Conservation (phyloP, 2,888 invertebrate species). For the Apoda limacodes region DNA sequence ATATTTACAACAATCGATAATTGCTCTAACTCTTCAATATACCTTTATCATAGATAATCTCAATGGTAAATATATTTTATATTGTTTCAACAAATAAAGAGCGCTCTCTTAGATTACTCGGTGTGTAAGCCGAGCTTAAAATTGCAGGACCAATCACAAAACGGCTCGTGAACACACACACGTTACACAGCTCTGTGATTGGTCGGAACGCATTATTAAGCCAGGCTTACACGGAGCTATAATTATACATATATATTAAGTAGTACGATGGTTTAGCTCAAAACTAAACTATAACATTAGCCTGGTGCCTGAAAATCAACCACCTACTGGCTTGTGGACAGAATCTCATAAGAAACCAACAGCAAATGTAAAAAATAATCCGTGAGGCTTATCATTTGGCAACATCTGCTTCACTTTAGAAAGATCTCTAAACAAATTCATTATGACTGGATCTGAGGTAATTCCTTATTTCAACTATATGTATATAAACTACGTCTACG, state of each 20-base stretch:
- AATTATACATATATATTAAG: conserved; percentile 6
- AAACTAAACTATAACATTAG: conserved; percentile 6
- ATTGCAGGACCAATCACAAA: background rate
- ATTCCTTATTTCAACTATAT: too few relatives aligned
- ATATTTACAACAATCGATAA: conserved; percentile 45
- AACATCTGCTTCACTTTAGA: conserved; percentile 10
- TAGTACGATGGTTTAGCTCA: conserved; percentile 1
- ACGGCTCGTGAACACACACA: conserved; percentile 1
- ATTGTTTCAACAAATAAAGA: too few relatives aligned
- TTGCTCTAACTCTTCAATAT: conserved; percentile 29
- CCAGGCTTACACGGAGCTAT: too few relatives aligned
- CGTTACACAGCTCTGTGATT: too few relatives aligned
- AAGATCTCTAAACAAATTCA: too few relatives aligned
- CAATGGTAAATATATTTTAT: conserved; percentile 27
- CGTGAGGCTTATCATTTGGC: conserved; percentile 13
- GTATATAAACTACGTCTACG: too few relatives aligned
- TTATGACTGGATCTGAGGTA: too few relatives aligned
- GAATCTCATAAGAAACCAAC: conserved; percentile 24
- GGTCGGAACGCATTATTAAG: too few relatives aligned
- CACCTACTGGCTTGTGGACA: conserved; percentile 19
- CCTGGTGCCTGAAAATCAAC: conserved; percentile 4
- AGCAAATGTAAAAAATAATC: conserved; percentile 7
- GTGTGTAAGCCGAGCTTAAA: too few relatives aligned
- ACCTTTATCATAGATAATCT: conserved; percentile 20
- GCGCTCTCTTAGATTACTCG: too few relatives aligned